A percentile compares a stretch with the other conserved stretches of the same genome.
Conservation (phyloP, 2,797 vertebrate genomes). For the Chelonia mydas region DNA sequence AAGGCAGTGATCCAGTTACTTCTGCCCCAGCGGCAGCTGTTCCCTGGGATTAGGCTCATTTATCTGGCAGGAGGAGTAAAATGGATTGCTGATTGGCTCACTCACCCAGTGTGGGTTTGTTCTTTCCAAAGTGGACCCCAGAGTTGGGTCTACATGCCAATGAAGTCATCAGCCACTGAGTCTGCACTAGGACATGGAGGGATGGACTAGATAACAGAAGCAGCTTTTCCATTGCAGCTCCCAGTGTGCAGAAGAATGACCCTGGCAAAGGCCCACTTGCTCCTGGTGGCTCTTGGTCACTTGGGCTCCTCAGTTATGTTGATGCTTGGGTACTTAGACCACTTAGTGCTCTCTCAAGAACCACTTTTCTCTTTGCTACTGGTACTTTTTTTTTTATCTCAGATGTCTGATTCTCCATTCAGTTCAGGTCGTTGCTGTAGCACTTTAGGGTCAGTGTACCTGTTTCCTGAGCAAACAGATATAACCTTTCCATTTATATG, state of each 20-base stretch:
- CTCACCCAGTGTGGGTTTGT: too few species aligned
- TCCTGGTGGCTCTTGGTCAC: neutral
- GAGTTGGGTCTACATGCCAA: too few species aligned
- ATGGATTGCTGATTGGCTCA: too few species aligned
- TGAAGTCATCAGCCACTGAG: too few species aligned
- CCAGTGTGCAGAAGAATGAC: neutral
- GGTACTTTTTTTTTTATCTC: neutral
- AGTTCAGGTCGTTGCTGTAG: neutral
- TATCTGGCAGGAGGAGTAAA: too few species aligned
- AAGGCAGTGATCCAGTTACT: too few species aligned
- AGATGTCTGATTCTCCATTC: neutral
- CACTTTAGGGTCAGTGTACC: neutral
- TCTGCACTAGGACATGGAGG: neutral
- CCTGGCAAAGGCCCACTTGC: neutral
- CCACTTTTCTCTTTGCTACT: neutral
- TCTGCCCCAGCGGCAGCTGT: too few species aligned
- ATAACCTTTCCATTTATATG: neutral
- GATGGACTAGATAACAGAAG: neutral
- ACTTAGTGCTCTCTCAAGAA: neutral
- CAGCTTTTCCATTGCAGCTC: neutral
- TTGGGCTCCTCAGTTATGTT: neutral
- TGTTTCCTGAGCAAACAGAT: neutral
- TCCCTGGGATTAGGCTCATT: too few species aligned
- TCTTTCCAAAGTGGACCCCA: too few species aligned
- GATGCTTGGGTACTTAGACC: neutral